Conservation (phyloP, 2,888 invertebrate species). For the Acronicta psi region DNA sequence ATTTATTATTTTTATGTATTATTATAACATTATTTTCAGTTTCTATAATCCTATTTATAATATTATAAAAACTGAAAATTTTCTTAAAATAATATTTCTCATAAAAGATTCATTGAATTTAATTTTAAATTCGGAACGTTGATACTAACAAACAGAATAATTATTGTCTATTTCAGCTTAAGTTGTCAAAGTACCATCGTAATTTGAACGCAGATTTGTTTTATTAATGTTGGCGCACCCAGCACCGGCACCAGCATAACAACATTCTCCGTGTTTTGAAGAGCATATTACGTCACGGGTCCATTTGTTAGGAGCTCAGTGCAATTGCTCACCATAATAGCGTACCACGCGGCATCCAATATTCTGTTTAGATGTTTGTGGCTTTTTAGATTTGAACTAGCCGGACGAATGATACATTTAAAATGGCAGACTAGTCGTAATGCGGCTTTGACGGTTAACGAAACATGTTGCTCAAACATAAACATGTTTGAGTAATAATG, state of each 20-base stretch:
- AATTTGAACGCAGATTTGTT: constrained; percentile 29
- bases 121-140: neutral
- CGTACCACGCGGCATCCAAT: constrained; percentile 22
- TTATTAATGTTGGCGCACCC: constrained; percentile 27
- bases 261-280: constrained; percentile 32
- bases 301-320: constrained; percentile 42
- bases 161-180: neutral
- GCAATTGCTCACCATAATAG: constrained; percentile 31
- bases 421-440: constrained; percentile 7
- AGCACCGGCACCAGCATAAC: constrained; percentile 19
- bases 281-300: constrained; percentile 25
- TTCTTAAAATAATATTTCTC: too few species aligned
- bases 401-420: constrained; percentile 19
- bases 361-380: constrained; percentile 41
- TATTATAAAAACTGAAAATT: too few species aligned
- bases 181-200: constrained; percentile 9
- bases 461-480: neutral
- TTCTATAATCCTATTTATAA: too few species aligned
- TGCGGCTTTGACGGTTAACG: neutral
- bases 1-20: too few species aligned
- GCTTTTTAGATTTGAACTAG: constrained; percentile 31
- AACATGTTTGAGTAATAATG: too few species aligned
- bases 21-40: too few species aligned
- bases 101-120: neutral
- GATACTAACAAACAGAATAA: neutral